Evolutionary conservation across 2,113 vertebrate species (phyloP).

Genomic region (Hippocampus barbouri): DNA sequence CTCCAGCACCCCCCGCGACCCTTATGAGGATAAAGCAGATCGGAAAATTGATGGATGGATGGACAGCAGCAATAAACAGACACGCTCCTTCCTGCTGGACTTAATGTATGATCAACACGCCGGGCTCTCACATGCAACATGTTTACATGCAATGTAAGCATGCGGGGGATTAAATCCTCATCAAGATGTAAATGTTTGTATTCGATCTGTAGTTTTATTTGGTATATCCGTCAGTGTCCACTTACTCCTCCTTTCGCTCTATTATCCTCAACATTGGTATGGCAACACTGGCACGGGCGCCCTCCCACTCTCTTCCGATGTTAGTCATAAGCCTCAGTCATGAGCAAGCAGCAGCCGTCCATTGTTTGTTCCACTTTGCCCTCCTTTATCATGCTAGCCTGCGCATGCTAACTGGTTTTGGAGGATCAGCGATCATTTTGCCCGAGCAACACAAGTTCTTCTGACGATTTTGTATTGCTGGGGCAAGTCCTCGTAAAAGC

Average conservation of each 20-base stretch:
- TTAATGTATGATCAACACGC: slow-evolving; percentile 12
- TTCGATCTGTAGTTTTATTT: slow-evolving; percentile 46
- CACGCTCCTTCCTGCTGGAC: slow-evolving; percentile 11
- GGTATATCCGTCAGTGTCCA: slow-evolving; percentile 33
- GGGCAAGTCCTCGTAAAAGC: too few species aligned
- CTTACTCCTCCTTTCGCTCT: slow-evolving; percentile 19
- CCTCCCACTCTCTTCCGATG: slow-evolving; percentile 71
- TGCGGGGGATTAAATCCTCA: slow-evolving; percentile 18
- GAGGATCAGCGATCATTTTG: too few species aligned
- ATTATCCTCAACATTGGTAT: slow-evolving; percentile 57
- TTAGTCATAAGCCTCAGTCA: slow-evolving; percentile 70
- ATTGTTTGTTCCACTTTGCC: slow-evolving; percentile 45
- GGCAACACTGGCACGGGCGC: slow-evolving; percentile 64
- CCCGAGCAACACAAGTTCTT: too few species aligned
- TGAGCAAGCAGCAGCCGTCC: slow-evolving; percentile 57
- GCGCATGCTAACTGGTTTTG: slow-evolving; percentile 34
- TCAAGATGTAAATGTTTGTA: slow-evolving; percentile 45
- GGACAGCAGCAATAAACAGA: neutral
- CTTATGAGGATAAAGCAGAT: too few species aligned
- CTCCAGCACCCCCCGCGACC: too few species aligned
- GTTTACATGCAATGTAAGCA: slow-evolving; percentile 6
- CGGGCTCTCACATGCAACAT: slow-evolving; percentile 2
- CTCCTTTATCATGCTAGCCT: slow-evolving; percentile 37
- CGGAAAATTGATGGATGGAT: too few species aligned
- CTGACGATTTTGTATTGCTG: too few species aligned